These are phyloP conservation scores for Zoanthus gigantus DNA, from an alignment of 92 coral and sea anemone species.

Conservation along the genomic window DNA sequence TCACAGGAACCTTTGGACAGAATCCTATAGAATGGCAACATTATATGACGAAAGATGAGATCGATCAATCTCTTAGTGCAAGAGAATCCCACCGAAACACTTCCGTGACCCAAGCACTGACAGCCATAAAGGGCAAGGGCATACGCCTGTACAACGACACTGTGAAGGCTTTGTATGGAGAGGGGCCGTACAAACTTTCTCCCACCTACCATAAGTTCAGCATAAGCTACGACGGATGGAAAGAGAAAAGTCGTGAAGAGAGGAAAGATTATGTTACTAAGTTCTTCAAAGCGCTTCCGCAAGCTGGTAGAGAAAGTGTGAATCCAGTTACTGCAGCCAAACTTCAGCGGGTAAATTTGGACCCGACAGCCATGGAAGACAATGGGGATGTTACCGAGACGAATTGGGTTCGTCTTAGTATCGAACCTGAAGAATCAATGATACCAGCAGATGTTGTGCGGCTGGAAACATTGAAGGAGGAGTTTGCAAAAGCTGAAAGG, in stretches of 20 bases:
- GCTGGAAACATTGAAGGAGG: too few species aligned
- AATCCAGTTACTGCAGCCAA: too few species aligned
- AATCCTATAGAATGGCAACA: conserved; percentile 61
- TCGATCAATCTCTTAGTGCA: conserved; percentile 30
- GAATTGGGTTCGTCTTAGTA: too few species aligned
- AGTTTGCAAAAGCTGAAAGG: conserved; percentile 21
- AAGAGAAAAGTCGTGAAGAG: neutral
- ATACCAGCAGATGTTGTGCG: too few species aligned
- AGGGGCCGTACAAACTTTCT: conserved; percentile 57
- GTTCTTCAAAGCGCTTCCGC: too few species aligned
- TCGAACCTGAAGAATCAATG: too few species aligned
- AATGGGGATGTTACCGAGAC: too few species aligned
- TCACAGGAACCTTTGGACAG: conserved; percentile 55
- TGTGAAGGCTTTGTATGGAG: conserved; percentile 63
- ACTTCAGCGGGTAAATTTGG: too few species aligned
- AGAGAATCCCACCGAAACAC: conserved; percentile 51
- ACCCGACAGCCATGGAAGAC: too few species aligned
- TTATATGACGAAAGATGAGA: conserved; percentile 57
- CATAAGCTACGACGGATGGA: conserved; percentile 46
- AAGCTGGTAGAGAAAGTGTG: too few species aligned
- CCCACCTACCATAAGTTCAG: conserved; percentile 16
- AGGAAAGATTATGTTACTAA: too few species aligned
- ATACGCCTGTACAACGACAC: conserved; percentile 17
- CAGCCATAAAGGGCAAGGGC: conserved; percentile 27
- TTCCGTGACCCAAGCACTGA: conserved; percentile 47